Evolutionary conservation across 2,888 invertebrate species (phyloP).

Genomic region (Galerucella pusilla): DNA sequence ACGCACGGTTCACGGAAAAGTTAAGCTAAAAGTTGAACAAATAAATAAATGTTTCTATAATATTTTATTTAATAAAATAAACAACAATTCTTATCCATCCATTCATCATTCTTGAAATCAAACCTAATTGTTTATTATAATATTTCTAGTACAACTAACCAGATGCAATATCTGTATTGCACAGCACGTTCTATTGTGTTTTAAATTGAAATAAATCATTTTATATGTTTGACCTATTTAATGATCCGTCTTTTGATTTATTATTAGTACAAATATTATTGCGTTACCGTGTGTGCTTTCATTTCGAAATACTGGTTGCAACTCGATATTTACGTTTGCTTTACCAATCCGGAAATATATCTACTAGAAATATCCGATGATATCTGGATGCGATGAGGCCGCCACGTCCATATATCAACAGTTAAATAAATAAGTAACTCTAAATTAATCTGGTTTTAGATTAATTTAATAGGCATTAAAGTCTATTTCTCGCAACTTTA

Average conservation of each 20-base stretch:
- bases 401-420: neutral
- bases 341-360: neutral
- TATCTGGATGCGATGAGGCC: neutral
- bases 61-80: no score
- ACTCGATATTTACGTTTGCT: neutral
- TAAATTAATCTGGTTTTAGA: neutral
- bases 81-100: no score
- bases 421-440: neutral
- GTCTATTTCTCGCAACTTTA: neutral
- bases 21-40: no score
- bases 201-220: slow-evolving; percentile 22
- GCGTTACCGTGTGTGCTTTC: neutral
- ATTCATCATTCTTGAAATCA: no score
- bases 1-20: no score
- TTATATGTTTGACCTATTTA: slow-evolving; percentile 12
- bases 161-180: slow-evolving; percentile 6
- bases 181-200: slow-evolving; percentile 17
- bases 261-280: slow-evolving; percentile 14
- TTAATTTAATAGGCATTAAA: neutral
- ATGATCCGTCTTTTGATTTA: neutral
- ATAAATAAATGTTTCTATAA: no score
- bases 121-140: no score
- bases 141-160: neutral
- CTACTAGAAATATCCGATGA: slow-evolving; percentile 1
- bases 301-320: neutral